Base-by-base conservation (phyloP, 2,888 invertebrate species). In the Criorhina ranunculi region DNA sequence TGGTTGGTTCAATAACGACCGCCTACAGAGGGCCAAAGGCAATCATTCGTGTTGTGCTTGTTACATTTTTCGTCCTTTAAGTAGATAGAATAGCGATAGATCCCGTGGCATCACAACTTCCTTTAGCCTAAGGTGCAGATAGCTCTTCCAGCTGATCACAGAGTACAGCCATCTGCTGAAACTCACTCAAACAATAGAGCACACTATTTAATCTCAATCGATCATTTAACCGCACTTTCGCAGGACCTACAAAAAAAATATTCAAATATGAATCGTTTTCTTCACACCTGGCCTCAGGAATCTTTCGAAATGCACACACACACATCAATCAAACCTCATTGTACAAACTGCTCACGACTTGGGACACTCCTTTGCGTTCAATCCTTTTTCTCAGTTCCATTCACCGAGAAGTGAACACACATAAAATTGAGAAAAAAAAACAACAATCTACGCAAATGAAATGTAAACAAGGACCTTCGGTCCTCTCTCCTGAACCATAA, bases 391-490 rank as follows among this genome's bases (percentile, higher is more conserved):
- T 29, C 51, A 12, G 2, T 24, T 53, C 12, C 40, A 53, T 66
- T 35, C 11, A 29, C 8, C 15, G n/a, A 8, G 17, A 5, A 29
- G n/a, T n/a, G n/a, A n/a, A n/a, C n/a, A n/a, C 11, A 66, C 29
- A 66, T 46, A 57, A 76, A 59, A 40, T 7, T 5, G 11, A 42
- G 33, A 49, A 29, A 60, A 51, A 49, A 64, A 64, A 19, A 53
- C 35, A 37, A n/a, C n/a, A n/a, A n/a, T 42, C 37, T 31, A 75
- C 55, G 46, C 35, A 66, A 67, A 76, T 66, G 29, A 78, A 62
- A 78, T 70, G 70, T 70, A 78, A 78, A 78, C 70, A 78, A 78
- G 15, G 62, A 62, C 55, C 78, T 70, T 49, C 40, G 62, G 57
- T 62, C 60, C 70, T 55, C 70, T 57, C 49, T 66, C 17, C 11